A percentile compares a stretch with the other conserved stretches of the same genome.
phyloP scores from a whole-genome alignment of 2,113 vertebrate genomes.

The Peromyscus maniculatus region DNA sequence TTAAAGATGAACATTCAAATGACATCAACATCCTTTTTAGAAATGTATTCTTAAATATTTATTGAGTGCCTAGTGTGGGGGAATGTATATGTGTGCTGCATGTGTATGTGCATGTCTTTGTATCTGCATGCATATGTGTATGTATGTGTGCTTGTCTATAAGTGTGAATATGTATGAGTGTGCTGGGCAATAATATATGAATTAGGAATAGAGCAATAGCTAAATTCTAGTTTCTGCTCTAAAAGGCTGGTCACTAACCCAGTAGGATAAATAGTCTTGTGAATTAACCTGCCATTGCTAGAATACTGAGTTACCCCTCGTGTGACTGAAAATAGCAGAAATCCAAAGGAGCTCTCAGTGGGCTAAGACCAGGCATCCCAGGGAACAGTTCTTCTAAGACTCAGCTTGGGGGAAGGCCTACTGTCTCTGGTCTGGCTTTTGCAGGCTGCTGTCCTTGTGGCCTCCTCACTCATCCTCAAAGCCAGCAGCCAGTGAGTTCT shows the following conservation, averaged over 20 bases:
- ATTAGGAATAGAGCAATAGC: not conserved
- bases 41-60: not conserved
- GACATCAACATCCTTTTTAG: not conserved
- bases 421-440: not conserved
- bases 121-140: not conserved
- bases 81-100: not conserved
- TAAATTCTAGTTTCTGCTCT: not conserved
- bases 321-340: constrained; percentile 29
- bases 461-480: not conserved
- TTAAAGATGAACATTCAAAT: not conserved
- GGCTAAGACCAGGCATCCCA: not conserved
- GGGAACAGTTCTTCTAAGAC: not conserved
- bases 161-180: not conserved
- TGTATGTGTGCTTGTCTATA: not conserved
- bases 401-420: not conserved
- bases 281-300: constrained; percentile 19
- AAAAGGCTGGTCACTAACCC: not conserved
- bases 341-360: not conserved
- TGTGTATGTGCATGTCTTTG: not conserved
- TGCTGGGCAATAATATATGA: not conserved
- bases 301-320: not conserved
- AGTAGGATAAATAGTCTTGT: not conserved
- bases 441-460: not conserved
- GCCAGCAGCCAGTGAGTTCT: not conserved
- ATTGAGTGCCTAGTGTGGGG: not conserved